These are phyloP conservation scores for Periplaneta americana DNA, from an alignment of 1,140 invertebrate genomes.

Conservation along the genomic window DNA sequence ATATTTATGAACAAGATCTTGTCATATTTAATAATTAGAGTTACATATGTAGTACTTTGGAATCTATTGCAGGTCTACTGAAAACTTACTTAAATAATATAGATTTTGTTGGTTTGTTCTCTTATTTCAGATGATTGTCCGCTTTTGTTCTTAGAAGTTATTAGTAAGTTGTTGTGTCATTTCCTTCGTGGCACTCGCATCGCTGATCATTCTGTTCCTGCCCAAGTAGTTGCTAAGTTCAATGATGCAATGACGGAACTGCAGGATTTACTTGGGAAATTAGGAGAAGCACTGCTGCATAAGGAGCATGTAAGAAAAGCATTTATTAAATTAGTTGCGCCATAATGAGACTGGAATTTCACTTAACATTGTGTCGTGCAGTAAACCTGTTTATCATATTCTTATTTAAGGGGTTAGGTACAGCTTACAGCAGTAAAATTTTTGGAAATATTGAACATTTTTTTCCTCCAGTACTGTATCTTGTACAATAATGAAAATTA, in stretches of 20 bases:
- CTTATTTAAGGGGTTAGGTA: no score
- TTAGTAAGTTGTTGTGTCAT: not conserved
- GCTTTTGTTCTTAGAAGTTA: not conserved
- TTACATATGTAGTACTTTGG: no score
- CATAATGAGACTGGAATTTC: not conserved
- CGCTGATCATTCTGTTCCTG: not conserved
- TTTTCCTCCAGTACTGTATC: no score
- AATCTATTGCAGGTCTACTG: no score
- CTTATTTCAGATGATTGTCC: not conserved
- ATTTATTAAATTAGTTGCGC: not conserved
- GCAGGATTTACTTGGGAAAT: not conserved
- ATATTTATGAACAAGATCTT: no score
- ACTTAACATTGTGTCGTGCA: no score
- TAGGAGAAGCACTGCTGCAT: not conserved
- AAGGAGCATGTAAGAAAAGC: not conserved
- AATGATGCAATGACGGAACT: not conserved
- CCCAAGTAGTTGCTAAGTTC: not conserved
- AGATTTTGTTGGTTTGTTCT: no score
- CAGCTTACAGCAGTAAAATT: no score
- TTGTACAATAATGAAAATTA: no score
- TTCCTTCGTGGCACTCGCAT: not conserved
- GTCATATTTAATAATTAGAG: no score
- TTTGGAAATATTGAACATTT: not conserved
- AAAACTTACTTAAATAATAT: no score
- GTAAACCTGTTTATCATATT: no score